phyloP scores from a whole-genome alignment of 2,113 vertebrate species.

The Limanda limanda region DNA sequence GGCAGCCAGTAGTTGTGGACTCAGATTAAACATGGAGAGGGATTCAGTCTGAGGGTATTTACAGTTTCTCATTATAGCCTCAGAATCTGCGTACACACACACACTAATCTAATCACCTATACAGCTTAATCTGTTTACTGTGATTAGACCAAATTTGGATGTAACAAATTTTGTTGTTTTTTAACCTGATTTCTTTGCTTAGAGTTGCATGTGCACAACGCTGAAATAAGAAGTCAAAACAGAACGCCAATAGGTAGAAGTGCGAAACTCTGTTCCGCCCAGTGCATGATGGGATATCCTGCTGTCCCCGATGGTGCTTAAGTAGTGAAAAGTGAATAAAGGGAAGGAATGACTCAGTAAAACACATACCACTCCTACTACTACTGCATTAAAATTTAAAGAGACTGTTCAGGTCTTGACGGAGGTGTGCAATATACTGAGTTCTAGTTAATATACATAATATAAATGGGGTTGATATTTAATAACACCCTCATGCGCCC shows the following conservation, averaged over 20 bases:
- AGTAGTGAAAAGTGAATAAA: background rate
- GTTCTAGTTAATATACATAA: too few relatives aligned
- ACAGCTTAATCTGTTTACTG: constrained; percentile 68
- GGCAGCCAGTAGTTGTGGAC: constrained; percentile 72
- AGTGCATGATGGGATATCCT: constrained; percentile 3
- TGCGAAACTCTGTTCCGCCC: background rate
- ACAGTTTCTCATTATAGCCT: constrained; percentile 76
- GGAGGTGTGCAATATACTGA: too few relatives aligned
- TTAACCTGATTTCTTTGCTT: constrained; percentile 31
- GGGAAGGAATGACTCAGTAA: background rate
- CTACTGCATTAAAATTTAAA: too few relatives aligned
- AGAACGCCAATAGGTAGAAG: background rate
- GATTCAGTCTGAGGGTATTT: constrained; percentile 79
- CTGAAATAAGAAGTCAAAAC: constrained; percentile 1
- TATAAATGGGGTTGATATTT: too few relatives aligned
- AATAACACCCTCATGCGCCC: too few relatives aligned
- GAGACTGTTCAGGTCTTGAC: too few relatives aligned
- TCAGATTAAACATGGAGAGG: constrained; percentile 78
- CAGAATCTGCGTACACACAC: constrained; percentile 42
- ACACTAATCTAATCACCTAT: constrained; percentile 59
- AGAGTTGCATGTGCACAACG: background rate
- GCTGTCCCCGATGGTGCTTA: background rate
- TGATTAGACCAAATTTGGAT: constrained; percentile 53
- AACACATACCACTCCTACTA: too few relatives aligned
- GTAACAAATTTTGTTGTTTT: background rate